Evolutionary conservation across 1,140 invertebrate species (phyloP).

Genomic region (Wasmannia auropunctata): DNA sequence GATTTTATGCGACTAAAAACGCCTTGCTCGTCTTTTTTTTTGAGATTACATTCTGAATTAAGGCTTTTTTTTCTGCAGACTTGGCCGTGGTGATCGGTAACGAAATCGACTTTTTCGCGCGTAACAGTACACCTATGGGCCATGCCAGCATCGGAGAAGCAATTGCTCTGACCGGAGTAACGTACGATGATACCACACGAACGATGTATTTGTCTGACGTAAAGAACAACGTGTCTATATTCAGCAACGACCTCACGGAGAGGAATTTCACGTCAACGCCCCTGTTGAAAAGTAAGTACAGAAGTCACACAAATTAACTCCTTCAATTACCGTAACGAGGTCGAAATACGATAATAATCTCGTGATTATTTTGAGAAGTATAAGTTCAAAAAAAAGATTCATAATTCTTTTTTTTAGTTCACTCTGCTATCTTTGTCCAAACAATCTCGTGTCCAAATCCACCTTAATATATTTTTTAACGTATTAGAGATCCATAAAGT

Average conservation of each 20-base stretch:
- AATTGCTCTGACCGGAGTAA: conserved; percentile 86
- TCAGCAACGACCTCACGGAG: conserved; percentile 85
- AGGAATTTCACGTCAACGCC: conserved; percentile 71
- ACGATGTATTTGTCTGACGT: conserved; percentile 88
- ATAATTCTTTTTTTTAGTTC: neutral
- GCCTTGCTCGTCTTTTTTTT: neutral
- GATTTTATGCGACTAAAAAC: neutral
- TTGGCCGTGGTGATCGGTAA: conserved; percentile 88
- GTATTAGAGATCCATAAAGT: too few species aligned
- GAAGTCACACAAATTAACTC: neutral
- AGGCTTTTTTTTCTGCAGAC: conserved; percentile 86
- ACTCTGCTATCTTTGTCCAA: neutral
- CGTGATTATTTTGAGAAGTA: neutral
- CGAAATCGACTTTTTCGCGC: conserved; percentile 88
- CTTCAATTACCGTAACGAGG: neutral
- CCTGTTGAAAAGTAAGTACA: conserved; percentile 75
- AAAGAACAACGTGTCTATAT: conserved; percentile 87
- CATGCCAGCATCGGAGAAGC: conserved; percentile 79
- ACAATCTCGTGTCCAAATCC: too few species aligned
- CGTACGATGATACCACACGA: conserved; percentile 88
- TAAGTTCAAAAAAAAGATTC: neutral
- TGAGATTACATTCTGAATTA: neutral
- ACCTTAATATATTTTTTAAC: too few species aligned
- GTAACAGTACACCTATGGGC: conserved; percentile 85
- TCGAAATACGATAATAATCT: neutral